These are phyloP conservation scores for Microcebus murinus DNA, from an alignment of 2,113 vertebrate genomes.

Conservation along the genomic window DNA sequence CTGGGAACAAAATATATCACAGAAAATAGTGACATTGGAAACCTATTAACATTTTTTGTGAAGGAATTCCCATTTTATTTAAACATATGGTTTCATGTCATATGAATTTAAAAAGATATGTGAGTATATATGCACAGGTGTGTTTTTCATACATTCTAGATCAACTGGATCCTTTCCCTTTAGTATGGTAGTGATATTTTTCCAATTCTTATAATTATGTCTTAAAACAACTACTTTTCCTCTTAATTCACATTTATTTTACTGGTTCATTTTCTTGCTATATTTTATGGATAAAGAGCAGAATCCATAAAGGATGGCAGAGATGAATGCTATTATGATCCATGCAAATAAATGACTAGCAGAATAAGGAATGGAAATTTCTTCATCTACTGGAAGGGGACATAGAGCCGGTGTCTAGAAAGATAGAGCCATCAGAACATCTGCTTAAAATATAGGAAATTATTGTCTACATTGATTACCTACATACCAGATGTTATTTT, in stretches of 20 bases:
- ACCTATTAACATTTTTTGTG: not conserved
- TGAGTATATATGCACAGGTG: not conserved
- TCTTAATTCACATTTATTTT: conserved; percentile 18
- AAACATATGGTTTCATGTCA: not conserved
- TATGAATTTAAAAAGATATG: not conserved
- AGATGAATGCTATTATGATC: not conserved
- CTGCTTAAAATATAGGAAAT: not conserved
- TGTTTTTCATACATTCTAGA: not conserved
- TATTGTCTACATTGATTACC: not conserved
- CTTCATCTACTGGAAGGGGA: not conserved
- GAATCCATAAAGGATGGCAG: not conserved
- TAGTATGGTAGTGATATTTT: not conserved
- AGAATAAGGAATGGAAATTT: not conserved
- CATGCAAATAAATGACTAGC: not conserved
- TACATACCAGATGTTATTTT: not conserved
- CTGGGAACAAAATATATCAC: conserved; percentile 5
- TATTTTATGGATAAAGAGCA: not conserved
- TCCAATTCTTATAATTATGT: not conserved
- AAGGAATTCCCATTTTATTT: conserved; percentile 9
- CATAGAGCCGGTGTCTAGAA: not conserved
- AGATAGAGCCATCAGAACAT: not conserved
- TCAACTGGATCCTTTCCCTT: not conserved
- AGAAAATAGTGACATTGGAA: not conserved
- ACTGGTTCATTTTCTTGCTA: not conserved
- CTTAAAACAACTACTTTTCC: conserved; percentile 2